Evolutionary conservation across 2,113 vertebrate genomes (phyloP).

Genomic region (Macrotus californicus): DNA sequence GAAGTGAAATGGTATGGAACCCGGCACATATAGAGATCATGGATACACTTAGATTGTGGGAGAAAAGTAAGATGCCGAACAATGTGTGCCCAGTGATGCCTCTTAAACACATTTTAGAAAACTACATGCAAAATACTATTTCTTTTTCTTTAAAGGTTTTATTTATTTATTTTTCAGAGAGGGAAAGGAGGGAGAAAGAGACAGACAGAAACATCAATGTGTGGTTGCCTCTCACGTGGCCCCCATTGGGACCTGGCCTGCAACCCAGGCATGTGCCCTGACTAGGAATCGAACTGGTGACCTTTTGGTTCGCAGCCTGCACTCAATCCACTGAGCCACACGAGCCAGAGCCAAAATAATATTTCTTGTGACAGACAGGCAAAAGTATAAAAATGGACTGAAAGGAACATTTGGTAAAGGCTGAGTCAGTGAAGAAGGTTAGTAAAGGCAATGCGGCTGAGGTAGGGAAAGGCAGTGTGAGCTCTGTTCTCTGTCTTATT

Average conservation of each 20-base stretch:
- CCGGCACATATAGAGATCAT: neutral
- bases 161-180: no score
- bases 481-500: neutral
- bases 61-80: neutral
- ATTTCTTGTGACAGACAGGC: neutral
- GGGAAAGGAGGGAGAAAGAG: no score
- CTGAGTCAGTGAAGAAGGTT: neutral
- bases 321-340: no score
- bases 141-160: no score
- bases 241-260: no score
- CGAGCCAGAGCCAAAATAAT: no score
- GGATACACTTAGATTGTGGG: neutral
- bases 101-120: neutral
- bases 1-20: neutral
- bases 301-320: no score
- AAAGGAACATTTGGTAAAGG: neutral
- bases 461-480: neutral
- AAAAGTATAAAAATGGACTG: neutral
- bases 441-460: neutral
- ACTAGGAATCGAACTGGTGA: no score
- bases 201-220: no score
- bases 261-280: no score
- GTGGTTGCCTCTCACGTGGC: no score
- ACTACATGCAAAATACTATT: neutral
- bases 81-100: neutral